Percentiles rank a stretch among this genome's conserved stretches.
These are phyloP conservation scores for Acanthoscelides obtectus DNA, from an alignment of 2,888 invertebrate species.

Conservation along the genomic window DNA sequence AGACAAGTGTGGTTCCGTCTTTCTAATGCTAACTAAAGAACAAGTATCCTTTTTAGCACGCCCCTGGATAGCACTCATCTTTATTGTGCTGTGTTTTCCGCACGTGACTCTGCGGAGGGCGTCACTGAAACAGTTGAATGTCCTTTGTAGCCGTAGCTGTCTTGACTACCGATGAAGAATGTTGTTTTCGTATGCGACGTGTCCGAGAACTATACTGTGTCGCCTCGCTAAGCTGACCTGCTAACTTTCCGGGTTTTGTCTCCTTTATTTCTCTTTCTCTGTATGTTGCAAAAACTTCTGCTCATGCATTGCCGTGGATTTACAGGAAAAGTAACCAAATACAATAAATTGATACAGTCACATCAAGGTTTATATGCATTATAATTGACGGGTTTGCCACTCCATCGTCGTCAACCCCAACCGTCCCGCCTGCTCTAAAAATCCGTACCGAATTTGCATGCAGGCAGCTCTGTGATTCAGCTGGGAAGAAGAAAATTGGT, in stretches of 20 bases:
- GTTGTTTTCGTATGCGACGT: constrained; percentile 22
- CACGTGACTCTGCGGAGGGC: constrained; percentile 31
- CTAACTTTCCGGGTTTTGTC: constrained; percentile 13
- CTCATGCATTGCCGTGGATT: not conserved
- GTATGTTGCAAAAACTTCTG: not conserved
- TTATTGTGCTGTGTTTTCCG: constrained; percentile 42
- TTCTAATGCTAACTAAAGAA: no score
- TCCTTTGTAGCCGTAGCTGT: constrained; percentile 12
- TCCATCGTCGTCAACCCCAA: no score
- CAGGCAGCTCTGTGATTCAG: no score
- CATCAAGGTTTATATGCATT: no score
- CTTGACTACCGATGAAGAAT: constrained; percentile 32
- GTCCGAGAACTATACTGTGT: not conserved
- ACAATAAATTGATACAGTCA: no score
- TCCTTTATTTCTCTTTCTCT: not conserved
- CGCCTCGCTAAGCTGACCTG: not conserved
- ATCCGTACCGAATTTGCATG: no score
- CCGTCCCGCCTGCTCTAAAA: no score
- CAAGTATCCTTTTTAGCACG: no score
- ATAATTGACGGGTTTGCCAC: no score
- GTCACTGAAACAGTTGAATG: constrained; percentile 11
- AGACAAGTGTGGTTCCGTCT: no score
- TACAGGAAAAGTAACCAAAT: not conserved
- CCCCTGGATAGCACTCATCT: constrained; percentile 34
- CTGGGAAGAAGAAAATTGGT: no score